Evolutionary conservation across 2,797 vertebrate species (phyloP).

Genomic region (Apogon talboti): DNA sequence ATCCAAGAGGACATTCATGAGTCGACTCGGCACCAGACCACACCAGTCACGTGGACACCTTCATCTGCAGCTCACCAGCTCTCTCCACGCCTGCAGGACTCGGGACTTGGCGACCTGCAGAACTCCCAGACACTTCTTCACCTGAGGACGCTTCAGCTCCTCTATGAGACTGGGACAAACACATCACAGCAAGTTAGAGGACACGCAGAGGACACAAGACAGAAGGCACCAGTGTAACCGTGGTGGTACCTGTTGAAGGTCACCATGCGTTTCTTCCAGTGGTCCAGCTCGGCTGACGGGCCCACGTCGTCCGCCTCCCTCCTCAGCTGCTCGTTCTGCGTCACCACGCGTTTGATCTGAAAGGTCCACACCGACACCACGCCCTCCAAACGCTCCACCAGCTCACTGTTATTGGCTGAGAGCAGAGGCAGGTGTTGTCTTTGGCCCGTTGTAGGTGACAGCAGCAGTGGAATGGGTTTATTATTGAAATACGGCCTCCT

Average conservation of each 20-base stretch:
- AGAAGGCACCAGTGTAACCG: background rate
- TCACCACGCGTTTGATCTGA: slow-evolving; percentile 86
- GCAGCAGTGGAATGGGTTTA: too few relatives aligned
- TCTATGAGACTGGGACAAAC: slow-evolving; percentile 83
- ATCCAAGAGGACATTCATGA: background rate
- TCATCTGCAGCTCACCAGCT: slow-evolving; percentile 79
- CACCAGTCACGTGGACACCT: too few relatives aligned
- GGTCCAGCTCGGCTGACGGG: slow-evolving; percentile 85
- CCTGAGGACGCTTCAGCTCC: slow-evolving; percentile 84
- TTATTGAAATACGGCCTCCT: too few relatives aligned
- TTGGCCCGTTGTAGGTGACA: too few relatives aligned
- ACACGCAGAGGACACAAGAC: too few relatives aligned
- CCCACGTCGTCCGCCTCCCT: slow-evolving; percentile 87
- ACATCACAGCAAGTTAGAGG: background rate
- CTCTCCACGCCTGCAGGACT: slow-evolving; percentile 82
- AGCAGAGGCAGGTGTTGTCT: background rate
- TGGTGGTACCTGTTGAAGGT: slow-evolving; percentile 84
- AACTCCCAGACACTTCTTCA: slow-evolving; percentile 86
- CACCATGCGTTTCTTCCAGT: slow-evolving; percentile 87
- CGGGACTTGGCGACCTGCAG: slow-evolving; percentile 86
- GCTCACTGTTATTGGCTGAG: slow-evolving; percentile 82
- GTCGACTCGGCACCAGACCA: too few relatives aligned
- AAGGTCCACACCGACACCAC: slow-evolving; percentile 80
- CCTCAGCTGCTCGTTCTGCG: slow-evolving; percentile 87
- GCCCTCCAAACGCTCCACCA: slow-evolving; percentile 84